phyloP scores from a whole-genome alignment of 2,113 vertebrate genomes.

The Melospiza georgiana region DNA sequence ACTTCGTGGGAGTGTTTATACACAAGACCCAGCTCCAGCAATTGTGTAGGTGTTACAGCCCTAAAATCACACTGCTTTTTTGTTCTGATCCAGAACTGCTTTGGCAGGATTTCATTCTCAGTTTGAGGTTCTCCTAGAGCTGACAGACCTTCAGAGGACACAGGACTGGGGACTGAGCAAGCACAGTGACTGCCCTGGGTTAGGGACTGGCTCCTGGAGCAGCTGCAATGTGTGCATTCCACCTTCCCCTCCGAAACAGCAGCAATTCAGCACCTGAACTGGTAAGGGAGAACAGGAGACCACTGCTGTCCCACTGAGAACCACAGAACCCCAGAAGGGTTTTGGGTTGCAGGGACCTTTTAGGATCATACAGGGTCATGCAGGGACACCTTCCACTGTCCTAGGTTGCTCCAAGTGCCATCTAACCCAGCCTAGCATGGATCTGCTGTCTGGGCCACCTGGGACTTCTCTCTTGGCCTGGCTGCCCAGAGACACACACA shows the following conservation, averaged over 20 bases:
- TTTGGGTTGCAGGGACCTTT: not conserved
- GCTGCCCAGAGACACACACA: not conserved
- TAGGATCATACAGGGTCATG: too few relatives aligned
- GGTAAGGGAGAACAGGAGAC: not conserved
- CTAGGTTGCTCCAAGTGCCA: not conserved
- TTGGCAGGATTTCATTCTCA: not conserved
- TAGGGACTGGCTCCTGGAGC: not conserved
- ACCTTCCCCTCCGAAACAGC: fast-evolving
- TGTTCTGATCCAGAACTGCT: not conserved
- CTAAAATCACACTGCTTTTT: not conserved
- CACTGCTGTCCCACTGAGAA: not conserved
- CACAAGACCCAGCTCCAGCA: not conserved
- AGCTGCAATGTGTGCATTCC: not conserved
- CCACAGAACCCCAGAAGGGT: not conserved
- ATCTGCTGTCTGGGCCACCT: not conserved
- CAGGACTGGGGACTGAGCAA: fast-evolving
- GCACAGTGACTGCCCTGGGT: fast-evolving
- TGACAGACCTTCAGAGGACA: not conserved
- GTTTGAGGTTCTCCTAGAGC: not conserved
- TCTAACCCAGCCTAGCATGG: not conserved
- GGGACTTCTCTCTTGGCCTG: not conserved
- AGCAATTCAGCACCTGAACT: not conserved
- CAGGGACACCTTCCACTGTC: not conserved
- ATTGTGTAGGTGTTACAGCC: not conserved
- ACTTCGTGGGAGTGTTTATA: not conserved